Base-by-base conservation (phyloP, 1,140 invertebrate genomes). In the Cotesia chilonis region DNA sequence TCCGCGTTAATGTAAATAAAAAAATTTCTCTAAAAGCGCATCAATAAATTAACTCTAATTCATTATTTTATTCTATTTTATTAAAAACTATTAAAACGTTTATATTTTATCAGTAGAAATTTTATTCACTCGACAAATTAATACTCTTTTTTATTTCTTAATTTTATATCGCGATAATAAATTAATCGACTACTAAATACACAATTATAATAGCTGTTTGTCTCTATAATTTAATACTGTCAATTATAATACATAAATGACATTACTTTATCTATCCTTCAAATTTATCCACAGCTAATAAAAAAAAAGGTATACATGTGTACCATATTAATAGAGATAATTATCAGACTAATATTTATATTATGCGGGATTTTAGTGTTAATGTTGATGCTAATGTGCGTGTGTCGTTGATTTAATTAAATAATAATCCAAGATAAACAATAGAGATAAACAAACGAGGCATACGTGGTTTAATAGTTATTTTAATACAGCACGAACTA, bases 11-110 rank as follows among this genome's bases (percentile, higher is more conserved):
- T 63, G 36, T 63, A 14, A 68, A 55, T 68, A 28, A 28, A 28
- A 28, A 55, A 55, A 35, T 68, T n/a, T 35, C 4, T 55, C 52
- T 52, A 14, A 38, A 63, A 37, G 36, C 9, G 35, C 35, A 68
- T 68, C 52, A 68, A 55, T 68, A 66, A 66, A 66, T 63, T 63
- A 36, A 41, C 7, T 1, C n/a, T 63, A 28, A 63, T 63, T 63
- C 60, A 12, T 63, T 63, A 14, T n/a, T 12, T 14, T 55, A 14
- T n/a, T 12, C 17, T 20, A 14, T 14, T 55, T 5, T 55, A n/a
- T 52, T 10, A 10, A 52, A 10, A 52, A 10, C 7, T 52, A 52
- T 52, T n/a, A 10, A 52, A n/a, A 52, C n/a, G 47, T 52, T 10
- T 52, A n/a, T 52, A 14, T 28, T 28, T 28, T 28, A 28, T 10